A percentile compares a stretch with the other conserved stretches of the same genome.
Conservation (phyloP, 2,888 invertebrate species). For the Brachycybe producta region DNA sequence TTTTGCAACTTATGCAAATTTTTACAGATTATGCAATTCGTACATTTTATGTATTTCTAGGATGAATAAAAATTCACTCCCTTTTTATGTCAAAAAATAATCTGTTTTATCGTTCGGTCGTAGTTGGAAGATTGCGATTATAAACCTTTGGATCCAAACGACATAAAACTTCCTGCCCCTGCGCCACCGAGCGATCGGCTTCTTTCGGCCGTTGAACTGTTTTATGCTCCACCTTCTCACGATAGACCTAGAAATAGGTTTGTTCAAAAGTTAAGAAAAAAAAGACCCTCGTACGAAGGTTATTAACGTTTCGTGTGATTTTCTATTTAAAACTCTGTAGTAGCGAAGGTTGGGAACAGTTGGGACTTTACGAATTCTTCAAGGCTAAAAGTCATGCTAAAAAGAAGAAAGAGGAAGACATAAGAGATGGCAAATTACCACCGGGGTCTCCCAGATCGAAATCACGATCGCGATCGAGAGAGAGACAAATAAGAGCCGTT, state of each 20-base stretch:
- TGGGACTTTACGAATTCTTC: constrained; percentile 94
- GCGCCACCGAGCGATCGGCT: constrained; percentile 87
- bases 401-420: constrained; percentile 73
- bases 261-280: constrained; percentile 2
- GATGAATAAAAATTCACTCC: no score
- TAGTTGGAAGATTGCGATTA: constrained; percentile 80
- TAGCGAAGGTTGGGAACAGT: constrained; percentile 93
- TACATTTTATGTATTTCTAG: no score
- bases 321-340: not conserved
- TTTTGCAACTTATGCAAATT: no score
- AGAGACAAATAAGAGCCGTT: constrained; percentile 19
- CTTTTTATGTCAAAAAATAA: no score
- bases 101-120: no score
- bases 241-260: constrained; percentile 75
- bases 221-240: constrained; percentile 87
- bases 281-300: no score
- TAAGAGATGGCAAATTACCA: constrained; percentile 55
- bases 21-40: no score
- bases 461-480: constrained; percentile 17
- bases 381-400: constrained; percentile 86
- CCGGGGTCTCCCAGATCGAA: constrained; percentile 54
- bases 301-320: not conserved
- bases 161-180: constrained; percentile 84
- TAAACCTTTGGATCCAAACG: constrained; percentile 73
- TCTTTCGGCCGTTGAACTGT: constrained; percentile 86